phyloP scores from a whole-genome alignment of 2,888 invertebrate genomes.

The Ischnus inquisitorius region DNA sequence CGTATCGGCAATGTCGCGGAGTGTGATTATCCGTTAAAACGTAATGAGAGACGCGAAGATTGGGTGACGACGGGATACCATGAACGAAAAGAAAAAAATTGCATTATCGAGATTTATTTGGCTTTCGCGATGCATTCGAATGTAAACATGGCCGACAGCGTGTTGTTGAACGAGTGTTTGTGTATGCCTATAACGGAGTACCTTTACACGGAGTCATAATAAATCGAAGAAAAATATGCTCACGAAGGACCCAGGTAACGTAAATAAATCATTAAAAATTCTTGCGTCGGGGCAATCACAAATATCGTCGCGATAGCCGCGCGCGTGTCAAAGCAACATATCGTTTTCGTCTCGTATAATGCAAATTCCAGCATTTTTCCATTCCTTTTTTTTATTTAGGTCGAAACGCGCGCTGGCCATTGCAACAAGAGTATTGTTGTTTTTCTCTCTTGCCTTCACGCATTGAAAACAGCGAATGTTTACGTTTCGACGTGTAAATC shows the following conservation, averaged over 20 bases:
- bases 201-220: conserved; percentile 72
- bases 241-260: conserved; percentile 79
- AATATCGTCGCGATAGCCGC: not conserved
- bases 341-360: conserved; percentile 46
- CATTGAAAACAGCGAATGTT: too few relatives aligned
- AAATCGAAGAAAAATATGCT: conserved; percentile 76
- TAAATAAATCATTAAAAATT: conserved; percentile 7
- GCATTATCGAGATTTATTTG: conserved; percentile 29
- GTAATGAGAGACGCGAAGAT: not conserved
- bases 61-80: not conserved
- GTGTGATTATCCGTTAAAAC: not conserved
- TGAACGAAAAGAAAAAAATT: not conserved
- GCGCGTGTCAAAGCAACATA: not conserved
- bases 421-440: not conserved
- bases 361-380: conserved; percentile 57
- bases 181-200: conserved; percentile 74
- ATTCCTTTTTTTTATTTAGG: conserved; percentile 28
- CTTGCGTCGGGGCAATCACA: not conserved
- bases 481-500: too few relatives aligned
- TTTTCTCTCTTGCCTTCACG: not conserved
- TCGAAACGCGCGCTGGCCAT: conserved; percentile 25
- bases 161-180: conserved; percentile 80
- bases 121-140: conserved; percentile 74
- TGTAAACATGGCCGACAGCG: conserved; percentile 84
- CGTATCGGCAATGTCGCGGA: not conserved